Evolutionary conservation across 2,113 vertebrate species (phyloP).

Genomic region (Mustela nigripes): DNA sequence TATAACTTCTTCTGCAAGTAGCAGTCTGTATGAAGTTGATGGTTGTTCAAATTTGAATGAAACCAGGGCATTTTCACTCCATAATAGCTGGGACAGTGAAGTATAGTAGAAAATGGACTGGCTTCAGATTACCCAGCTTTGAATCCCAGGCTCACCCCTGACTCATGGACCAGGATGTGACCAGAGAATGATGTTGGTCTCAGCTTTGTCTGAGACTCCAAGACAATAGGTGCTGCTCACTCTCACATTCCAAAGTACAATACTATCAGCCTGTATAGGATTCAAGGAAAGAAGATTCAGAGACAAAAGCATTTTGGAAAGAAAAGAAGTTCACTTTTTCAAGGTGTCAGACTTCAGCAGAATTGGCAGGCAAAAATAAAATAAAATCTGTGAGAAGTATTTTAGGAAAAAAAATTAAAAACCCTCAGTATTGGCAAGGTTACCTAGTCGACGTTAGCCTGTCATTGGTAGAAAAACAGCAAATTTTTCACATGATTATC

Average conservation of each 20-base stretch:
- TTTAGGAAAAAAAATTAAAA: not conserved
- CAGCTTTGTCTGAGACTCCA: not conserved
- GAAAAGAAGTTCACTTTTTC: not conserved
- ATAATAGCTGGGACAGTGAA: not conserved
- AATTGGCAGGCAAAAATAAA: not conserved
- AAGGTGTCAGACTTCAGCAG: not conserved
- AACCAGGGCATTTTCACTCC: not conserved
- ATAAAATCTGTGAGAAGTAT: not conserved
- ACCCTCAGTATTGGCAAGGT: not conserved
- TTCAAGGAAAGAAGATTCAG: constrained; percentile 10
- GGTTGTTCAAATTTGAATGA: not conserved
- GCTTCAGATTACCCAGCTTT: not conserved
- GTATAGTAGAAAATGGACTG: not conserved
- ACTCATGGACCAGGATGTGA: too few species aligned
- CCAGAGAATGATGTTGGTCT: not conserved
- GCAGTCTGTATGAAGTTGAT: not conserved
- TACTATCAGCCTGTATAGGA: not conserved
- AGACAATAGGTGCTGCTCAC: not conserved
- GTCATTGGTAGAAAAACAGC: not conserved
- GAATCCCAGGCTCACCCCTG: not conserved
- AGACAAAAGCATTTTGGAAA: constrained; percentile 10
- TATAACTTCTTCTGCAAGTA: not conserved
- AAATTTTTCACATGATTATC: not conserved
- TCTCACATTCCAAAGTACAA: not conserved
- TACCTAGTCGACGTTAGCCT: not conserved